Conservation (phyloP, 2,888 invertebrate species). For the Agonopterix arenella region DNA sequence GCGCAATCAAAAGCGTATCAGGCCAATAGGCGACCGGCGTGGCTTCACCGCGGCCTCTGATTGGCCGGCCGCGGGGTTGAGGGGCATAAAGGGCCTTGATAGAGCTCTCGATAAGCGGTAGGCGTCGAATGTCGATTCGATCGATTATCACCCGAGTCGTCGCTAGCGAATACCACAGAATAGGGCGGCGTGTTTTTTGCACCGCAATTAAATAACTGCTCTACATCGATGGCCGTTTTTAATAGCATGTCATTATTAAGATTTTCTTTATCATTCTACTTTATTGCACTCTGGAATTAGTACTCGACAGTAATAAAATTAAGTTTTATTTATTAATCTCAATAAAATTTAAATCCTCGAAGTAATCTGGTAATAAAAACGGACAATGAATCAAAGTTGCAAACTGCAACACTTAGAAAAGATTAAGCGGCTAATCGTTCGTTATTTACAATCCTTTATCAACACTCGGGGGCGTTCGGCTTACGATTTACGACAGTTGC, state of each 20-base stretch:
- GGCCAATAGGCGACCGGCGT: constrained; percentile 56
- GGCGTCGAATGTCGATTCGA: constrained; percentile 63
- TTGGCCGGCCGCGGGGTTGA: constrained; percentile 62
- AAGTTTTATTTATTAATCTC: constrained; percentile 19
- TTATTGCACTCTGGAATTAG: constrained; percentile 1
- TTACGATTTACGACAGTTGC: constrained; percentile 56
- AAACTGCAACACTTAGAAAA: constrained; percentile 50
- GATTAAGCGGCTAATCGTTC: constrained; percentile 54
- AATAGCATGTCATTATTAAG: neutral
- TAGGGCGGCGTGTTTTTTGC: constrained; percentile 16
- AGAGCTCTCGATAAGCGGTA: constrained; percentile 68
- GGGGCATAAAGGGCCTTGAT: constrained; percentile 67
- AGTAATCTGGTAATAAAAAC: constrained; percentile 51
- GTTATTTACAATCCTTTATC: constrained; percentile 72
- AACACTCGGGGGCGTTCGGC: constrained; percentile 47
- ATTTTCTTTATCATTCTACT: neutral
- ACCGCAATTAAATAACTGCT: constrained; percentile 4
- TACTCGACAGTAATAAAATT: neutral
- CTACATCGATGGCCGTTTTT: constrained; percentile 8
- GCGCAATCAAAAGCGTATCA: constrained; percentile 72
- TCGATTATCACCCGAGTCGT: constrained; percentile 59
- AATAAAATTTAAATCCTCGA: constrained; percentile 20
- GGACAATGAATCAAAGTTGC: constrained; percentile 47
- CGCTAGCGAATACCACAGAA: constrained; percentile 17
- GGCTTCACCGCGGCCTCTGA: constrained; percentile 36